Evolutionary conservation across 1,140 invertebrate genomes (phyloP).

Genomic region (Parasteatoda tepidariorum): DNA sequence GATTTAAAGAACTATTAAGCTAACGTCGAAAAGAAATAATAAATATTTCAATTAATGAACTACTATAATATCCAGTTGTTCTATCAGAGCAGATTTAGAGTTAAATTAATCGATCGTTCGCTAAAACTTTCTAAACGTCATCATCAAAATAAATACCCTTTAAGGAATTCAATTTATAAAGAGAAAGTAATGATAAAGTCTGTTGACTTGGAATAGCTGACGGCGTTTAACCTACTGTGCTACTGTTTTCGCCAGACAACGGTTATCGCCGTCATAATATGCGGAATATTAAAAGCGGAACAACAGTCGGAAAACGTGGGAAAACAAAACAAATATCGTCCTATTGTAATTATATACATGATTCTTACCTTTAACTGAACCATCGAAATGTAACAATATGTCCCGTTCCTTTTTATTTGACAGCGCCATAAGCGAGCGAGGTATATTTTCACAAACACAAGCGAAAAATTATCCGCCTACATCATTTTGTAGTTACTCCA

Average conservation of each 20-base stretch:
- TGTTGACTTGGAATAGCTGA: background rate
- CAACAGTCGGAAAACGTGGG: background rate
- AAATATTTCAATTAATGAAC: background rate
- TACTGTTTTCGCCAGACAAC: conserved; percentile 23
- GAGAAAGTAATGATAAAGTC: background rate
- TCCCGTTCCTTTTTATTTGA: conserved; percentile 44
- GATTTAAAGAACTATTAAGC: no score
- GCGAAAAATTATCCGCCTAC: conserved; percentile 31
- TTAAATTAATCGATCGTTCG: background rate
- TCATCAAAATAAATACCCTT: background rate
- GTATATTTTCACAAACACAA: background rate
- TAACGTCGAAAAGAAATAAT: background rate
- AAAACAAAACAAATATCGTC: conserved; percentile 15
- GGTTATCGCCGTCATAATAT: background rate
- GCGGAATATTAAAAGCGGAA: background rate
- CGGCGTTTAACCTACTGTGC: conserved; percentile 40
- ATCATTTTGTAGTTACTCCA: conserved; percentile 37
- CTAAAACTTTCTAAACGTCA: background rate
- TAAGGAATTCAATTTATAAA: background rate
- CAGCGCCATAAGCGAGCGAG: conserved; percentile 41
- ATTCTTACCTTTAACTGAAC: conserved; percentile 54
- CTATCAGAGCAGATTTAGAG: background rate
- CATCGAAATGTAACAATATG: conserved; percentile 45
- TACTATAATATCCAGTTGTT: background rate
- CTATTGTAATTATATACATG: background rate